Conservation (phyloP, 2,113 vertebrate genomes). For the Crocuta crocuta region DNA sequence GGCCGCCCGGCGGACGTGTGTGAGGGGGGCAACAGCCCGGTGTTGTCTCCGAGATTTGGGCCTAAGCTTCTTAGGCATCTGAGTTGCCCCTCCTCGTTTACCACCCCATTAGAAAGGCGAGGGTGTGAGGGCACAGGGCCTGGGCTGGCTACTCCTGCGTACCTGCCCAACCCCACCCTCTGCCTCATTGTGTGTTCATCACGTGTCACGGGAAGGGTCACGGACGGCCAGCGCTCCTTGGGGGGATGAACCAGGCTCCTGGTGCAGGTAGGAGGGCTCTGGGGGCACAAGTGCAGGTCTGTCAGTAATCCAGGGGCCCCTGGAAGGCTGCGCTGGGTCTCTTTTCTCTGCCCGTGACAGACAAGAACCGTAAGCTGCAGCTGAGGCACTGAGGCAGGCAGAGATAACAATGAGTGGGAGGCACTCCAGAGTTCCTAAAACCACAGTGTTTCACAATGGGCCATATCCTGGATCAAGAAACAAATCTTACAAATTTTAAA, state of each 20-base stretch:
- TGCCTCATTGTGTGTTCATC: conserved; percentile 80
- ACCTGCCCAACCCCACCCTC: neutral
- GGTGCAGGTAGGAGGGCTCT: neutral
- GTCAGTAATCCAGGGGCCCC: neutral
- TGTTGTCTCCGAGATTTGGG: conserved; percentile 65
- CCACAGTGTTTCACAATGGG: conserved; percentile 22
- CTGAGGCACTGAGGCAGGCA: neutral
- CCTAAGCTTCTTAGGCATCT: conserved; percentile 81
- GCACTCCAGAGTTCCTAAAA: neutral
- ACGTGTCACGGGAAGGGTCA: conserved; percentile 65
- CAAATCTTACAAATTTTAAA: conserved; percentile 27
- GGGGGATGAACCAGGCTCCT: neutral
- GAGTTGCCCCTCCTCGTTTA: conserved; percentile 74
- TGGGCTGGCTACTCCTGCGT: conserved; percentile 24
- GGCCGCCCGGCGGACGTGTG: conserved; percentile 59
- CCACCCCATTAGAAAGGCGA: conserved; percentile 78
- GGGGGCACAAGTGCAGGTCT: neutral
- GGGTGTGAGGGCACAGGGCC: conserved; percentile 31
- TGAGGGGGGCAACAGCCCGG: conserved; percentile 61
- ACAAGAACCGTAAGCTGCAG: neutral
- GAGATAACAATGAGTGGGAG: neutral
- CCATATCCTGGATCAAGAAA: neutral
- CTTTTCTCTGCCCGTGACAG: neutral
- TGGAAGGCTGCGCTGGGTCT: neutral
- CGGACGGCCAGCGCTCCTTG: neutral